These are phyloP conservation scores for Parasteatoda tepidariorum DNA, from an alignment of 1,140 invertebrate genomes.

Conservation along the genomic window DNA sequence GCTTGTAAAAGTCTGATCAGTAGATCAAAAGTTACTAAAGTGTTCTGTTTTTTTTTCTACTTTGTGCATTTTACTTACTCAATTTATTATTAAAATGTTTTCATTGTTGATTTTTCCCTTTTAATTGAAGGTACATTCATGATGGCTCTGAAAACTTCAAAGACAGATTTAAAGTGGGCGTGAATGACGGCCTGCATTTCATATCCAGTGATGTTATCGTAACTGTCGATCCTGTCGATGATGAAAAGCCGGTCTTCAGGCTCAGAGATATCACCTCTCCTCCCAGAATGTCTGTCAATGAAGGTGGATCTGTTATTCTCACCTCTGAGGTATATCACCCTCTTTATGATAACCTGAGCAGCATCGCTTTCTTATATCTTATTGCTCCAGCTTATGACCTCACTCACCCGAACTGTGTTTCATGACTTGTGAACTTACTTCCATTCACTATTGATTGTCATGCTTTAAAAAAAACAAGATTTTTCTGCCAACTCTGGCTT, in stretches of 20 bases:
- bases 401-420: too few species aligned
- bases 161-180: constrained; percentile 56
- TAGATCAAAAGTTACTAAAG: too few species aligned
- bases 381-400: too few species aligned
- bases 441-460: too few species aligned
- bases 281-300: constrained; percentile 19
- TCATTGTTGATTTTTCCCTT: neutral
- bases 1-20: too few species aligned
- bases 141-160: constrained; percentile 54
- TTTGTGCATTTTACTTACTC: too few species aligned
- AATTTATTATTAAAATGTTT: too few species aligned
- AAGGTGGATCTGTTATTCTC: constrained; percentile 35
- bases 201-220: constrained; percentile 49
- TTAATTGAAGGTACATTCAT: constrained; percentile 45
- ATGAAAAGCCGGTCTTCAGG: constrained; percentile 53
- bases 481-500: too few species aligned
- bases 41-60: too few species aligned
- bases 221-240: constrained; percentile 52
- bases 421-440: too few species aligned
- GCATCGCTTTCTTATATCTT: neutral
- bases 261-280: neutral
- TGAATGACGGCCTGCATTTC: constrained; percentile 58
- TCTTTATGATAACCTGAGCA: neutral
- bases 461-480: too few species aligned
- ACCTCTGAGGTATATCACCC: constrained; percentile 32